Evolutionary conservation across 2,888 invertebrate genomes (phyloP), one percentile per base, ranked within the genome.

Genomic region (Tiliacea aurago): DNA sequence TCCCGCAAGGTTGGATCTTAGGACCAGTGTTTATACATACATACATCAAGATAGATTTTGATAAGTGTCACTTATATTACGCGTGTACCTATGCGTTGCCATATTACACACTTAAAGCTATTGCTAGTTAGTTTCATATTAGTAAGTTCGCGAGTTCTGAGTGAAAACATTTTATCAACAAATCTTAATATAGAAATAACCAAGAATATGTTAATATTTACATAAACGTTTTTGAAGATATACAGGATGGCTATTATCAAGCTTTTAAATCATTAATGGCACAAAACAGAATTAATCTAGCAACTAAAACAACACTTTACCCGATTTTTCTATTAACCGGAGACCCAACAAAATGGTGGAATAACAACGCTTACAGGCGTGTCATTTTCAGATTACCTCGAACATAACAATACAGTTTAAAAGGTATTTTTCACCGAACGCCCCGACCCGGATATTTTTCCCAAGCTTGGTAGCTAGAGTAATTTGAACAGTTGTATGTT

Each of bases 71-170:
- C 87, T 89, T 87, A 89, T 84, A 88, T 90, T 90, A 89, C 89
- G 90, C 90, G 93, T 95, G 93, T 94, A 91, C 94, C 90, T 93
- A 94, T 91, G 93, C 92, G 88, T 91, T 93, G 91, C 90, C 88
- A 91, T 91, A 91, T 90, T 90, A 90, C 94, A 96, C 96, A 96
- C 95, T 95, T 95, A 96, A 96, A 96, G 96, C 96, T 96, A 95
- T 93, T 87, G 85, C 90, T 91, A 91, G 64, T 78, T 80, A 74
- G 66, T 86, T 85, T 83, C 83, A 86, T 89, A 87, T 88, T 80
- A 73, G 78, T 77, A 84, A 83, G 64, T 73, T 71, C 82, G 76
- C 88, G 87, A 90, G 91, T 92, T 93, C 91, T 94, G 95, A 95
- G 95, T 94, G 91, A 83, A 84, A 81, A 67, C 33, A 15, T 5